Evolutionary conservation across 2,797 vertebrate species (phyloP), one percentile per base, ranked within the genome.

Genomic region (Gallinago solitaria): DNA sequence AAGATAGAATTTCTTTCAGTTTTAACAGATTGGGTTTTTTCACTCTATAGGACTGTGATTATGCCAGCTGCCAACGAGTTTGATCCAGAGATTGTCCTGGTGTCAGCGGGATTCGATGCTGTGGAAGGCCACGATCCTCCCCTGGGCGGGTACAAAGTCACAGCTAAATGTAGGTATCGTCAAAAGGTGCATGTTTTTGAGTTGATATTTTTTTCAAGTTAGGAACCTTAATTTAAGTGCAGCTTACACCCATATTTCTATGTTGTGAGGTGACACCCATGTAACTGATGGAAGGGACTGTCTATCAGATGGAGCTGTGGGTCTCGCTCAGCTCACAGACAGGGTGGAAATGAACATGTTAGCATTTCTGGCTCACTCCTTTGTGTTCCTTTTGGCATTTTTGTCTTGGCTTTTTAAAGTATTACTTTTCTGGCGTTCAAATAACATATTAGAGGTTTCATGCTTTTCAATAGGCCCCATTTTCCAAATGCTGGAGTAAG

Each of bases 51-150:
- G 96, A 98, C 98, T 80, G 97, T 98, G 71, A 98, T 98, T 95
- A 98, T 98, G 97, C 98, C 98, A 57, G 98, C 98, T 93, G 98
- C 98, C 92, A 97, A 92, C 15, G 98, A 98, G 93, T 98, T 98
- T 95, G 95, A 98, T 95, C 98, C 98, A 57, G 98, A 98, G 56
- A 85, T 98, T 95, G 98, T 98, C 95, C 95, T 98, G 90, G 98
- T 98, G 91, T 98, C 98, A 21, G 98, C 98, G 14, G 98, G 98
- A 86, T 98, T 98, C 5, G 98, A 98, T 92, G 98, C 98, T 1
- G 96, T 98, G 78, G 98, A 98, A 98, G 98, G 98, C 95, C 98
- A 98, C 0, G 96, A 98, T 86, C 96, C 98, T 96, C 98, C 98
- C 2, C 95, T 98, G 74, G 98, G 98, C 8, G 98, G 98, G 9